Conservation (phyloP, 2,888 invertebrate species). For the Agonopterix alstromeriana region DNA sequence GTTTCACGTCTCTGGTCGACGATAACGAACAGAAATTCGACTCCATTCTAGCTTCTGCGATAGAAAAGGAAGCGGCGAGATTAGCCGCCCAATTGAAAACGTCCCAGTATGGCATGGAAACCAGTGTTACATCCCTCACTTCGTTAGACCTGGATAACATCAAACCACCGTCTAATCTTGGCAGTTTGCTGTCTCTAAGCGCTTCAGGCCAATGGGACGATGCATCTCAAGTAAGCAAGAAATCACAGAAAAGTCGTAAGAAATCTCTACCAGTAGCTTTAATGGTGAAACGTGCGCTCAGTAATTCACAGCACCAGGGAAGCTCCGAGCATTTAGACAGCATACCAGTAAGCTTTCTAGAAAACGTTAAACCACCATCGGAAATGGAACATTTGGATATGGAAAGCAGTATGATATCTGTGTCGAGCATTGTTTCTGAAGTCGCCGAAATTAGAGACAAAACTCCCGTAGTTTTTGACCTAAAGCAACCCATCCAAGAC, state of each 20-base stretch:
- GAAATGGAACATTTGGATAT: constrained; percentile 87
- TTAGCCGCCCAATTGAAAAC: constrained; percentile 66
- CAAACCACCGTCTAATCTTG: constrained; percentile 87
- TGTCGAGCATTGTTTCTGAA: constrained; percentile 89
- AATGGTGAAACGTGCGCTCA: constrained; percentile 84
- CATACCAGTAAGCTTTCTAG: constrained; percentile 80
- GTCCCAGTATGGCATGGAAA: constrained; percentile 62
- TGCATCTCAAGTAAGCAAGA: constrained; percentile 39
- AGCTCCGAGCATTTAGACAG: constrained; percentile 81
- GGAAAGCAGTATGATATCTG: constrained; percentile 89
- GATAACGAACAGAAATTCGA: constrained; percentile 72
- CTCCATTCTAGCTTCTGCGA: constrained; percentile 83
- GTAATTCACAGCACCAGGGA: constrained; percentile 69
- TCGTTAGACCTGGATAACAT: constrained; percentile 84
- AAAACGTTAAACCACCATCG: constrained; percentile 90
- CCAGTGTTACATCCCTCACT: constrained; percentile 77
- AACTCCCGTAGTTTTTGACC: constrained; percentile 72
- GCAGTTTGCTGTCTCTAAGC: constrained; percentile 78
- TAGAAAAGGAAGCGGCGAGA: constrained; percentile 86
- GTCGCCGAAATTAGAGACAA: constrained; percentile 77
- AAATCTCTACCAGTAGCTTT: constrained; percentile 83
- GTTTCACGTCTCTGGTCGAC: constrained; percentile 57
- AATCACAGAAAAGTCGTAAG: constrained; percentile 72
- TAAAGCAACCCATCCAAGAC: constrained; percentile 73
- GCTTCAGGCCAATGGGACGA: constrained; percentile 73